Evolutionary conservation across 2,888 invertebrate genomes (phyloP).

Genomic region (Agriotes lineatus): DNA sequence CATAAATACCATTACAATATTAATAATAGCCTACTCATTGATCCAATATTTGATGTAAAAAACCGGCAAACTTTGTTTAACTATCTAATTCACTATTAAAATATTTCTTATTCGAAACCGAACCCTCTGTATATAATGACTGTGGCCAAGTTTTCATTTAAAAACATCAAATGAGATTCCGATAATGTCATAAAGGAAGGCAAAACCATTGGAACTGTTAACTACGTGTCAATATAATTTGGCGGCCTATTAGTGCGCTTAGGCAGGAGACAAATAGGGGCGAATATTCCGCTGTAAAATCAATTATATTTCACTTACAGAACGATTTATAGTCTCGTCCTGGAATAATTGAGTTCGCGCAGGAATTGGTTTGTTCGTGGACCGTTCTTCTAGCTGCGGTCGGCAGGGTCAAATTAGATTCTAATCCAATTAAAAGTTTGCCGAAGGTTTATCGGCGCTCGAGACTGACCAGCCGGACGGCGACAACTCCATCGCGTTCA

Average conservation of each 20-base stretch:
- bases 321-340: slow-evolving; percentile 46
- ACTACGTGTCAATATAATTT: too few relatives aligned
- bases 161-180: too few relatives aligned
- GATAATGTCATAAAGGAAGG: too few relatives aligned
- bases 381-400: slow-evolving; percentile 59
- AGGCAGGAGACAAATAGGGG: slow-evolving; percentile 13
- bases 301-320: slow-evolving; percentile 44
- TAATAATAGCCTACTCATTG: too few relatives aligned
- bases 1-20: too few relatives aligned
- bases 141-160: too few relatives aligned
- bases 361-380: slow-evolving; percentile 63
- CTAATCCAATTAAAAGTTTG: slow-evolving; percentile 69
- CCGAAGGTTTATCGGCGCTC: slow-evolving; percentile 58
- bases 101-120: too few relatives aligned
- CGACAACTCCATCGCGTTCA: slow-evolving; percentile 54
- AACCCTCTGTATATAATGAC: too few relatives aligned
- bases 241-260: neutral
- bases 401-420: slow-evolving; percentile 67
- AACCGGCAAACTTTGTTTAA: too few relatives aligned
- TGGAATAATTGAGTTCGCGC: slow-evolving; percentile 50
- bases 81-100: too few relatives aligned
- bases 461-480: slow-evolving; percentile 51
- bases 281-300: slow-evolving; percentile 33
- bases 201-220: too few relatives aligned
- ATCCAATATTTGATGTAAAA: too few relatives aligned